Evolutionary conservation across 2,888 invertebrate species (phyloP), one percentile per base, ranked within the genome.

Genomic region (Lycaena phlaeas): DNA sequence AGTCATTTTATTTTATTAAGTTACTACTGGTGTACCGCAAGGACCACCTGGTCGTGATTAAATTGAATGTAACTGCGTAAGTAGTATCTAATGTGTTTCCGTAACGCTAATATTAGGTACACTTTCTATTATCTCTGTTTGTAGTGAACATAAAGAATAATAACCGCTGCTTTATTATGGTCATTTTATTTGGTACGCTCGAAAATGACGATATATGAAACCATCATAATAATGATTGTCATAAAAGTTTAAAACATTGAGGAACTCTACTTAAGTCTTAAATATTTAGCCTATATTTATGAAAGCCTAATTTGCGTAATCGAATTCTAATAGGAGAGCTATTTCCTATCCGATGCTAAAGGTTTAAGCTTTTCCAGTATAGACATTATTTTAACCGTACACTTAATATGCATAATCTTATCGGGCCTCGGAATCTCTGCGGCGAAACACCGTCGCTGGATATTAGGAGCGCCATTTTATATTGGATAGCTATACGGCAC

Each of bases 331-430:
- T 25, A 30, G 18, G 34, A 34, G 18, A 34, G 34, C 34, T 18
- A 34, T 34, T 34, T 34, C 34, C 34, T 22, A 34, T 22, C 10
- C 34, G 34, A 54, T 66, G 54, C 55, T 67, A 68, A 25, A 26
- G 30, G 39, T 12, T 27, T 38, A 26, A 34, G 71, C 73, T 77
- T 78, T 76, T 68, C 69, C 76, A 71, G 69, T 79, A 76, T 81
- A 78, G 75, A 77, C 71, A 78, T 78, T 77, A 81, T 70, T 77
- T 79, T 74, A 73, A 75, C 76, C 59, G 68, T 67, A 70, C 73
- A 75, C 75, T 79, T 84, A 82, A 84, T 84, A 84, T 84, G 82
- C 84, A 84, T 84, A 84, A 84, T 84, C 81, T 84, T 84, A 84
- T 84, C 84, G 75, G 61, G 57, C 70, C 64, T 72, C 78, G 71